Conservation (phyloP, 2,888 invertebrate genomes). For the Drosophila cognata region DNA sequence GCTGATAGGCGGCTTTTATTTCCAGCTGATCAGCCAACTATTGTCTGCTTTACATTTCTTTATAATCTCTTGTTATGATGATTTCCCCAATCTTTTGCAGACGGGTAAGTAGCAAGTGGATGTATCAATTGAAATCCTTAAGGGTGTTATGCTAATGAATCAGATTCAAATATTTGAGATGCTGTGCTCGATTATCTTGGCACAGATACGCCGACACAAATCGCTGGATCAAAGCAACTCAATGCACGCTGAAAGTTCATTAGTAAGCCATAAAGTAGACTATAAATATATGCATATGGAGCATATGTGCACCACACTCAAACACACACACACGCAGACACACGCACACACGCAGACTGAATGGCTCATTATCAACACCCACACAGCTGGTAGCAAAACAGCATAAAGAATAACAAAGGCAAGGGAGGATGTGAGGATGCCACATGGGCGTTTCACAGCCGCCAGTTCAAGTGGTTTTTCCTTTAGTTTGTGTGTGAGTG, state of each 20-base stretch:
- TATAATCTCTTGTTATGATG: not conserved
- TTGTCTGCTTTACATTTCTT: not conserved
- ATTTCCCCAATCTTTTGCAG: not conserved
- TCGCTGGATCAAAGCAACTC: conserved; percentile 61
- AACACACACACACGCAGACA: conserved; percentile 33
- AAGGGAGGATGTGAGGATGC: conserved; percentile 37
- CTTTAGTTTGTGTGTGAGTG: conserved; percentile 47
- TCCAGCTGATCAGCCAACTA: not conserved
- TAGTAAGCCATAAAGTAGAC: conserved; percentile 80
- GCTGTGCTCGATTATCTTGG: conserved; percentile 25
- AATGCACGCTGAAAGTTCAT: conserved; percentile 72
- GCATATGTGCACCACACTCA: conserved; percentile 47
- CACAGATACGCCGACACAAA: conserved; percentile 27
- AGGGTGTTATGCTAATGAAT: conserved; percentile 17
- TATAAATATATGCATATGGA: conserved; percentile 66
- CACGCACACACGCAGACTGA: conserved; percentile 39
- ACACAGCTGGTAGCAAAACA: conserved; percentile 44
- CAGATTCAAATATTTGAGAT: conserved; percentile 16
- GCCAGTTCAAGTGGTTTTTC: conserved; percentile 74
- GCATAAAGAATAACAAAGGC: conserved; percentile 33
- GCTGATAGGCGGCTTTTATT: not conserved
- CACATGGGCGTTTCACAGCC: conserved; percentile 39
- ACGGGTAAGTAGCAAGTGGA: conserved; percentile 5
- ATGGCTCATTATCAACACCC: conserved; percentile 78
- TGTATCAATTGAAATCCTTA: conserved; percentile 21